phyloP scores from a whole-genome alignment of 2,113 vertebrate species.

The Rhegmatorhina hoffmannsi region DNA sequence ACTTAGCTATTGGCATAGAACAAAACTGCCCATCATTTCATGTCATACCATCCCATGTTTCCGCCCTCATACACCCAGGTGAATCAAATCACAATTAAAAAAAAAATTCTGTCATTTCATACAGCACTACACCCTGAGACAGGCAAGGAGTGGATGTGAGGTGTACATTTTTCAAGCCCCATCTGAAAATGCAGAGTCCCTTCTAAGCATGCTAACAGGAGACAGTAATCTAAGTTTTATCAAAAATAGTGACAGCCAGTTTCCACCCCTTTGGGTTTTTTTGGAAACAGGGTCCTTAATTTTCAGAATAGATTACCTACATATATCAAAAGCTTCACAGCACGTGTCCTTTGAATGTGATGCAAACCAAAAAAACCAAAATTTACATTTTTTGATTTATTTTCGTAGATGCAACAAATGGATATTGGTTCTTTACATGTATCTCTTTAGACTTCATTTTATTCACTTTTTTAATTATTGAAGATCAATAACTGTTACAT shows the following conservation, averaged over 20 bases:
- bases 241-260: background rate
- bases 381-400: background rate
- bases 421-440: constrained; percentile 44
- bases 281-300: background rate
- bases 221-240: background rate
- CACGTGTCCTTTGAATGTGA: background rate
- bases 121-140: constrained; percentile 17
- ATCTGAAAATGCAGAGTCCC: background rate
- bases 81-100: background rate
- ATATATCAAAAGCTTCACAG: background rate
- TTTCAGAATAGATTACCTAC: background rate
- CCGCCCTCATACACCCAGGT: background rate
- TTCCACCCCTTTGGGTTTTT: background rate
- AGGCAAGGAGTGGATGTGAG: background rate
- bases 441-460: background rate
- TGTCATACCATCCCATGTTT: background rate
- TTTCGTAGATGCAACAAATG: constrained; percentile 41
- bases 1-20: background rate
- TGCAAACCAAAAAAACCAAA: constrained; percentile 5
- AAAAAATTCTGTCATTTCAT: background rate
- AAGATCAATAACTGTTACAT: background rate
- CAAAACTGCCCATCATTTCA: background rate
- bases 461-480: constrained; percentile 24
- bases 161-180: background rate
- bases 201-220: background rate